A percentile compares a stretch with the other conserved stretches of the same genome.
phyloP scores from a whole-genome alignment of 1,140 invertebrate species.

The Vanessa atalanta region DNA sequence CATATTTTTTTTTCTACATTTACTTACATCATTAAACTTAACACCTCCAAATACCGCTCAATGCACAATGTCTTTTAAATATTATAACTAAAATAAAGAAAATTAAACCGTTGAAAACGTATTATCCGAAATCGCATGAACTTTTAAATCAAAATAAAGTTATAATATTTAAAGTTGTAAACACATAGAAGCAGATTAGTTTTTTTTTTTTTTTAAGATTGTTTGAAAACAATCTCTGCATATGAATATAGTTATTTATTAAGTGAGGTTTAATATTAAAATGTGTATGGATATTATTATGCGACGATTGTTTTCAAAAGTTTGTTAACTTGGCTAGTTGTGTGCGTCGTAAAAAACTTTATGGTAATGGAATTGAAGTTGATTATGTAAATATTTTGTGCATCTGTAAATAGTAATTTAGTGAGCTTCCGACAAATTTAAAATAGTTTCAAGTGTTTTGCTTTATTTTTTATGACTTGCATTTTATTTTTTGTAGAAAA shows the following conservation, averaged over 20 bases:
- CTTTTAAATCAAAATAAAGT: neutral
- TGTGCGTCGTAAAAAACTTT: neutral
- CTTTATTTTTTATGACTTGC: neutral
- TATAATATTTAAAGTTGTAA: neutral
- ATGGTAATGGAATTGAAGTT: neutral
- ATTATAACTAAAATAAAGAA: slow-evolving; percentile 1
- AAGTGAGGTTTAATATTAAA: neutral
- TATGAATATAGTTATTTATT: neutral
- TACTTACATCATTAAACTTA: neutral
- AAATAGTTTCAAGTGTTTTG: neutral
- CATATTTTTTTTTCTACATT: neutral
- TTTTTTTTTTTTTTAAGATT: neutral
- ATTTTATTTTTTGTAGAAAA: neutral
- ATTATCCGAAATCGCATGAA: too few relatives aligned
- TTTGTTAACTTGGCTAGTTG: neutral
- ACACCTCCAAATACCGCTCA: neutral
- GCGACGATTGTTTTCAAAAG: neutral
- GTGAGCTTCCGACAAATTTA: neutral
- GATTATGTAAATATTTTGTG: neutral
- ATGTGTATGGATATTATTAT: neutral
- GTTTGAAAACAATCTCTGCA: neutral
- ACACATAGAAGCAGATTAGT: slow-evolving; percentile 9
- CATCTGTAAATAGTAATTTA: slow-evolving; percentile 6
- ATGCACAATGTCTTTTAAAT: neutral
- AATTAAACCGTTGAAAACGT: neutral